Conservation (phyloP, 2,888 invertebrate species). For the Trisateles emortualis region DNA sequence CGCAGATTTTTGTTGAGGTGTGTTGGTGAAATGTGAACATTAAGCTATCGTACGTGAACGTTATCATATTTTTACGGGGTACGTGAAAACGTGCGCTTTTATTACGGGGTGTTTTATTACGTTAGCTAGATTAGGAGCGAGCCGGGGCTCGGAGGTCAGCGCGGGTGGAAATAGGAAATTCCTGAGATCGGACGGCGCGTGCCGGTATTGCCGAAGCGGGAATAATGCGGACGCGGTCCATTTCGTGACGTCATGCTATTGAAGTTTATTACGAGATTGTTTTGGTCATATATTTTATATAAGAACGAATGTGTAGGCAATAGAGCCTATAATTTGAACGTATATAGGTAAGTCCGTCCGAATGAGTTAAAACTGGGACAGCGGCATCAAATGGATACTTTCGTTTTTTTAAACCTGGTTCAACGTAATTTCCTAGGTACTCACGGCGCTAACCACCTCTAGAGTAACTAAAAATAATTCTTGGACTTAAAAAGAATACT, state of each 20-base stretch:
- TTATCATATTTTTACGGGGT: slow-evolving; percentile 85
- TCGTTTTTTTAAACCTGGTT: too few relatives aligned
- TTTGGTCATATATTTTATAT: not conserved
- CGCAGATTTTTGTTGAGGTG: slow-evolving; percentile 38
- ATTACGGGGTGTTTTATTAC: slow-evolving; percentile 81
- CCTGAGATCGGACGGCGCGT: slow-evolving; percentile 53
- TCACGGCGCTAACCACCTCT: too few relatives aligned
- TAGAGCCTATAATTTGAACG: too few relatives aligned
- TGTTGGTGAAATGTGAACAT: slow-evolving; percentile 29
- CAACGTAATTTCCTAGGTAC: too few relatives aligned
- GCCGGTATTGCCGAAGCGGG: slow-evolving; percentile 35
- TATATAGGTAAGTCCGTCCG: too few relatives aligned
- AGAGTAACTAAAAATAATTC: too few relatives aligned
- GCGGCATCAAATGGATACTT: too few relatives aligned
- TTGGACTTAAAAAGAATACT: too few relatives aligned
- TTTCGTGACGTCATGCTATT: slow-evolving; percentile 22
- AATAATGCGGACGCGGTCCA: slow-evolving; percentile 40
- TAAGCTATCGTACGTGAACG: slow-evolving; percentile 72
- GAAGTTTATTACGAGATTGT: not conserved
- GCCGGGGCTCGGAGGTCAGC: slow-evolving; percentile 51
- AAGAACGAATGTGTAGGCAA: not conserved
- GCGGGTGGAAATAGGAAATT: slow-evolving; percentile 62
- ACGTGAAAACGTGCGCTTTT: slow-evolving; percentile 83
- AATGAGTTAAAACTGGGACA: too few relatives aligned
- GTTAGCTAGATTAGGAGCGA: slow-evolving; percentile 78